Evolutionary conservation across 2,888 invertebrate genomes (phyloP).

Genomic region (Sesia apiformis): DNA sequence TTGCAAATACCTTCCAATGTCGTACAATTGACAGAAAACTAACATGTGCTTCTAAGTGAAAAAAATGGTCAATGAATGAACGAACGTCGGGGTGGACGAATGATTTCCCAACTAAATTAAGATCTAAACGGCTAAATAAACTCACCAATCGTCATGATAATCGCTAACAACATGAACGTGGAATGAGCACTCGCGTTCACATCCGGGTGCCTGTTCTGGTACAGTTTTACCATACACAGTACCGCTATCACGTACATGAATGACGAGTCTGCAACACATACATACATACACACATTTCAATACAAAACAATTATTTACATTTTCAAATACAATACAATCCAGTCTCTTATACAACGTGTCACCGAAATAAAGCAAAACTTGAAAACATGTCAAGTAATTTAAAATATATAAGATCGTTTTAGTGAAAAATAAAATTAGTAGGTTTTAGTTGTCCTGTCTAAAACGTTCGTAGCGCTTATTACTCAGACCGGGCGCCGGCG

Average conservation of each 20-base stretch:
- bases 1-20: neutral
- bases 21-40: too few species aligned
- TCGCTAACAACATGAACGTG: constrained; percentile 84
- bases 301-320: too few species aligned
- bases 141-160: constrained; percentile 81
- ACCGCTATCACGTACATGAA: constrained; percentile 95
- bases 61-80: neutral
- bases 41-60: neutral
- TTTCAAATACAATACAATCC: too few species aligned
- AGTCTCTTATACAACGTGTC: too few species aligned
- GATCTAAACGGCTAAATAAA: constrained; percentile 1
- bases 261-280: constrained; percentile 81
- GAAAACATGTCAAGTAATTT: too few species aligned
- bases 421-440: too few species aligned
- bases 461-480: too few species aligned
- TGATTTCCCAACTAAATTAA: neutral
- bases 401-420: too few species aligned
- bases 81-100: too few species aligned
- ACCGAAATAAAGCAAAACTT: too few species aligned
- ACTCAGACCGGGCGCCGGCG: too few species aligned
- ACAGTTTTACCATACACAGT: constrained; percentile 89
- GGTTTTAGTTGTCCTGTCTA: too few species aligned
- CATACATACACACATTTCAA: neutral
- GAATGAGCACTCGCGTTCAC: constrained; percentile 88
- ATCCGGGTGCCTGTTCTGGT: constrained; percentile 91